Conservation (phyloP, 2,888 invertebrate species). For the Carpatolechia fugitivella region DNA sequence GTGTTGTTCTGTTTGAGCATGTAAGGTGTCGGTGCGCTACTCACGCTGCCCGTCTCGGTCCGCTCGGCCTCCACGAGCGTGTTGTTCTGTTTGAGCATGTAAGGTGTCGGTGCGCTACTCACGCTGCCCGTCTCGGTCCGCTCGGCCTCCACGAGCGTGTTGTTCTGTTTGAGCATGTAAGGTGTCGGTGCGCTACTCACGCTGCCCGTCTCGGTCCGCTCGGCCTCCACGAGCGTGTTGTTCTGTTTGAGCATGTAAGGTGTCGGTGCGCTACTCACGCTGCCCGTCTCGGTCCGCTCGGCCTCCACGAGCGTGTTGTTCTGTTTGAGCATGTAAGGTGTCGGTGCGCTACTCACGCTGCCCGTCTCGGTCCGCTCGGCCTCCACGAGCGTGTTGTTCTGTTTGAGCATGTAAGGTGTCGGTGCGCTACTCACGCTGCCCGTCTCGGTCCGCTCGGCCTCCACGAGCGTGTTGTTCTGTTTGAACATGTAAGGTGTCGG, state of each 20-base stretch:
- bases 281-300: slow-evolving; percentile 95
- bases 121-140: slow-evolving; percentile 95
- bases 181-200: no score
- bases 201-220: no score
- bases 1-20: no score
- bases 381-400: slow-evolving; percentile 56
- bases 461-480: neutral
- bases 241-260: neutral
- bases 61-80: no score
- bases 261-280: slow-evolving; percentile 77
- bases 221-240: slow-evolving; percentile 67
- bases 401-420: no score
- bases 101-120: slow-evolving; percentile 44
- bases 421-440: neutral
- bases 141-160: slow-evolving; percentile 93
- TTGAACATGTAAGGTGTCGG: neutral
- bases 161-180: slow-evolving; percentile 69
- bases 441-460: neutral
- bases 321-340: slow-evolving; percentile 60
- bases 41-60: no score
- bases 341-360: no score
- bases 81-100: neutral
- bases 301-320: slow-evolving; percentile 91
- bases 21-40: no score
- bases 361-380: no score